Evolutionary conservation across 1,140 invertebrate species (phyloP), one percentile per base, ranked within the genome.

Genomic region (Microplitis mediator): DNA sequence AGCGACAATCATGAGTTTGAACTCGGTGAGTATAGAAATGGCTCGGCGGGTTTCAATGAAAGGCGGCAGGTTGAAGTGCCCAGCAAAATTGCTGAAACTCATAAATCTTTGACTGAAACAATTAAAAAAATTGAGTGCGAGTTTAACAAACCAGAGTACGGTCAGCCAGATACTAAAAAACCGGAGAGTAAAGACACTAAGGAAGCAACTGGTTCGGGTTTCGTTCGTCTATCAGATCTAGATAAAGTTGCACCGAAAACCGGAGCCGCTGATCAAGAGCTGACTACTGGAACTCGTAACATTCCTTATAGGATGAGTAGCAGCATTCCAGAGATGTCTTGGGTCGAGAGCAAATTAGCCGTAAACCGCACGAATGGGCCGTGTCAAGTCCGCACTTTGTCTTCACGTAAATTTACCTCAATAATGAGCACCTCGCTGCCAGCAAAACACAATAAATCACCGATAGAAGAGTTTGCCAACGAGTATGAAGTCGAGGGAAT

Each of bases 251-350:
- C 83, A 75, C 34, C 74, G 13, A 78, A 68, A 6, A 78, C 61
- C 71, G 75, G 52, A 67, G 71, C 73, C 3, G 3, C 6, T 74
- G 51, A 6, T 73, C 77, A 6, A 31, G 67, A 0, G 58, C 72
- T 16, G 79, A 82, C 56, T 79, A 82, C 3, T 76, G 54, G 50
- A 62, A 4, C 36, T 31, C n/a, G 79, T 76, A 74, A 74, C 68
- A 16, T 67, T n/a, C 67, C 77, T 0, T 81, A 84, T 65, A 81
- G 87, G 0, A 87, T 89, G 86, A 86, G 84, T 36, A 85, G 78
- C 45, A 89, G 85, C 81, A 90, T 92, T 72, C 89, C 90, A 3
- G 91, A 92, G 75, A 91, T 89, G 60, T 91, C 90, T 5, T 91
- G 90, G 89, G 89, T 91, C 58, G 90, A 91, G 64, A 91, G 89